Conservation (phyloP, 2,797 vertebrate genomes). For the Corythornis leucogaster region DNA sequence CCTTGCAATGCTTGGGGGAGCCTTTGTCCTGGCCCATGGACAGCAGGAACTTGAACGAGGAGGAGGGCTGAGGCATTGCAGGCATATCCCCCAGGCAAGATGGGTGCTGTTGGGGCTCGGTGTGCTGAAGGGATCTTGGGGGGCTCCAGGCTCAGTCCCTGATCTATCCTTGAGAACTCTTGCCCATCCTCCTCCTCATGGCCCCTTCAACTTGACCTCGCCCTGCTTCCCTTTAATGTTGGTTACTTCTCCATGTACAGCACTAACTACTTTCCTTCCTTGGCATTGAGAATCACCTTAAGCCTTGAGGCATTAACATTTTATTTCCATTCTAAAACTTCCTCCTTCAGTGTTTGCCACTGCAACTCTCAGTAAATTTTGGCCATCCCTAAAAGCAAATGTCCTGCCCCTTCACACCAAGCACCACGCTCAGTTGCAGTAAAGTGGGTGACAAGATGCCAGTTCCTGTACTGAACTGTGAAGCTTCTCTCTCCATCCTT, state of each 20-base stretch:
- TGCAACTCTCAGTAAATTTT: neutral
- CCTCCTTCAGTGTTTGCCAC: conserved; percentile 14
- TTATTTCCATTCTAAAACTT: conserved; percentile 45
- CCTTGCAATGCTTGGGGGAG: neutral
- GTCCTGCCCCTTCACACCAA: neutral
- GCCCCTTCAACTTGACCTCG: neutral
- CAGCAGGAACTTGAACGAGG: neutral
- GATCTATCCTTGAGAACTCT: neutral
- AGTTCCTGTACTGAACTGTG: accelerated
- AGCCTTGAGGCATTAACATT: neutral
- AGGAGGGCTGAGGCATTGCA: neutral
- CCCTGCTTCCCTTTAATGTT: neutral
- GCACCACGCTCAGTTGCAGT: accelerated
- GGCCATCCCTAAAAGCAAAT: conserved; percentile 7
- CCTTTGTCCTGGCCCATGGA: conserved; percentile 3
- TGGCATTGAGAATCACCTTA: neutral
- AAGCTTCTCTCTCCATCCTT: neutral
- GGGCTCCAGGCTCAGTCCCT: neutral
- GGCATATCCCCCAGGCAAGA: neutral
- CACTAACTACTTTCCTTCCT: conserved; percentile 30
- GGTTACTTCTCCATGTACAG: neutral
- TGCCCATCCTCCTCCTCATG: neutral
- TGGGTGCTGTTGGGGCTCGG: accelerated
- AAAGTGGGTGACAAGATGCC: neutral
- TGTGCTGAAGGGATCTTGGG: neutral